Percentiles rank a stretch among this genome's conserved stretches.
Conservation (phyloP, 2,797 vertebrate genomes). For the Alcedo quadribrachys region DNA sequence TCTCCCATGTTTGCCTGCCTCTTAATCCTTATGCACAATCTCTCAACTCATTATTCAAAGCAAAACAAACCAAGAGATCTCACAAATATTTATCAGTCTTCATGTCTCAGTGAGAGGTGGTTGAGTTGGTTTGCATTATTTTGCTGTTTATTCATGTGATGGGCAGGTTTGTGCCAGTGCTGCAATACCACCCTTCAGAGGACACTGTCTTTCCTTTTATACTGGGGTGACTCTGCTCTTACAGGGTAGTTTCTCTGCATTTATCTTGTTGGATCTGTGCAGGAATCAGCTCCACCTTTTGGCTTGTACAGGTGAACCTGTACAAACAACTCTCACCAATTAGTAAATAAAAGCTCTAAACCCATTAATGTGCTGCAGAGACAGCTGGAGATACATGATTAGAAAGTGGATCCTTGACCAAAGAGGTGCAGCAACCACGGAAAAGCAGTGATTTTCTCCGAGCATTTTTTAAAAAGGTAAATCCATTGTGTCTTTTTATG, state of each 20-base stretch:
- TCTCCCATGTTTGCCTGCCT: no score
- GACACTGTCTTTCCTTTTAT: not conserved
- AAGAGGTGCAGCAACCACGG: not conserved
- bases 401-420: not conserved
- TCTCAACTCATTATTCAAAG: not conserved
- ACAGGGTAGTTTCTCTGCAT: not conserved
- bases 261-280: not conserved
- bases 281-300: not conserved
- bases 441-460: not conserved
- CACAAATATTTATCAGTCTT: not conserved
- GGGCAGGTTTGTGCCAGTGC: accelerated
- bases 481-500: not conserved
- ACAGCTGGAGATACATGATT: not conserved
- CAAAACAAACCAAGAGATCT: not conserved
- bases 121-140: not conserved
- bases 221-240: not conserved
- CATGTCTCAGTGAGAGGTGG: not conserved
- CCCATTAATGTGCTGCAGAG: not conserved
- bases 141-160: not conserved
- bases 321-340: not conserved
- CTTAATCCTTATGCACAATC: no score
- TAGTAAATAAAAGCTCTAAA: not conserved
- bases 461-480: not conserved
- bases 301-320: not conserved
- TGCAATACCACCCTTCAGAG: not conserved